Base-by-base conservation (phyloP, 1,140 invertebrate genomes). In the Proales similis region DNA sequence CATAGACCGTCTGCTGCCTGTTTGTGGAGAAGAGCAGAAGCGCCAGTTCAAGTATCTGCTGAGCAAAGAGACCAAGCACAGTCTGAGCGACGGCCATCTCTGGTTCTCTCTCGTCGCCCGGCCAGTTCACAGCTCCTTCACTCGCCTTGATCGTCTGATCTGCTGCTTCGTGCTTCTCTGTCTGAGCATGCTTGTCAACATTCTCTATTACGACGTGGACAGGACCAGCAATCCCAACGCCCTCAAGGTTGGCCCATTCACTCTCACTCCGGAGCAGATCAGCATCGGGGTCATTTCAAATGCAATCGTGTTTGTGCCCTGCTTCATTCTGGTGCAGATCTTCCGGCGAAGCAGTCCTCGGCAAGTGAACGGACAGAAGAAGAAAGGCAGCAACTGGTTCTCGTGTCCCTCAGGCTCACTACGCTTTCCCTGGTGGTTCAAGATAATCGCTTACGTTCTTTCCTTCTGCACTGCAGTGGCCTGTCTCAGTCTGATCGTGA, bases 1-100 rank as follows among this genome's bases (percentile, higher is more conserved):
- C 53, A 73, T 75, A n/a, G 74, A 76, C 49, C 53, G 74, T 45
- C 72, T 73, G 49, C 68, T 75, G 17, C 42, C 24, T 12, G 42
- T 47, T 47, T 29, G 14, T 12, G 43, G 43, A 7, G 57, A 62
- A 4, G 30, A 45, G 22, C 42, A 62, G 24, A 12, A 26, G 11
- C 46, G 17, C 24, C 42, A 62, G 20, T 4, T 62, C 12, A 46
- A 45, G 7, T 47, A 46, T 62, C 24, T 62, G 2, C 27, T 62
- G 27, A 5, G 22, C 20, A 62, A 32, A 47, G 29, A 62, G 11
- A 47, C 57, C 14, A 62, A 47, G 38, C 30, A 47, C 29, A 46
- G 36, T 33, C 14, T 62, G 9, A 62, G 57, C 26, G 57, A 62
- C 26, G 57, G 57, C 14, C 57, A 62, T 47, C 26, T 62, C n/a